These are phyloP conservation scores for Myotis pilosus DNA, from an alignment of 2,797 vertebrate genomes.

Conservation along the genomic window DNA sequence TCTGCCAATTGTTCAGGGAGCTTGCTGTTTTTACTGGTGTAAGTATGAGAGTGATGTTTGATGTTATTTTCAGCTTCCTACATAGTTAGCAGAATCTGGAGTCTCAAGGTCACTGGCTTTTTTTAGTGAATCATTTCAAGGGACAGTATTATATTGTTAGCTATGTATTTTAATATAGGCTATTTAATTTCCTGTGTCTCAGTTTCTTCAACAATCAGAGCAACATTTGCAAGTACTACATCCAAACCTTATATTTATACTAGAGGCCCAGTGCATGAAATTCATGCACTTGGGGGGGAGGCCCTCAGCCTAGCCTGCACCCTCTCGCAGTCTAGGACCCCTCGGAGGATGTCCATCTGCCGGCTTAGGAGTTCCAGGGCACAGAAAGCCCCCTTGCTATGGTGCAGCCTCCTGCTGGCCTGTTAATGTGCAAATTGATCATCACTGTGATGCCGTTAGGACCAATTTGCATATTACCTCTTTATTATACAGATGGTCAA, in stretches of 20 bases:
- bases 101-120: background rate
- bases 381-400: no score
- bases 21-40: background rate
- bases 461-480: no score
- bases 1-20: background rate
- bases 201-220: background rate
- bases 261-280: no score
- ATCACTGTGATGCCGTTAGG: no score
- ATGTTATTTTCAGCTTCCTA: background rate
- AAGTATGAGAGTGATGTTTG: background rate
- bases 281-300: no score
- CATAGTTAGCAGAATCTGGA: background rate
- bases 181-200: background rate
- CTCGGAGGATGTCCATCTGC: no score
- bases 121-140: background rate
- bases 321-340: no score
- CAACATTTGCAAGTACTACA: background rate
- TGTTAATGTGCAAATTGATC: no score
- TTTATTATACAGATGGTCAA: background rate
- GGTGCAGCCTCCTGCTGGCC: no score
- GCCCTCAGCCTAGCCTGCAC: no score
- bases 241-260: background rate
- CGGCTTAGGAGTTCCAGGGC: no score
- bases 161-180: background rate
- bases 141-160: background rate